phyloP scores from a whole-genome alignment of 2,797 vertebrate species.

The Astyanax mexicanus region DNA sequence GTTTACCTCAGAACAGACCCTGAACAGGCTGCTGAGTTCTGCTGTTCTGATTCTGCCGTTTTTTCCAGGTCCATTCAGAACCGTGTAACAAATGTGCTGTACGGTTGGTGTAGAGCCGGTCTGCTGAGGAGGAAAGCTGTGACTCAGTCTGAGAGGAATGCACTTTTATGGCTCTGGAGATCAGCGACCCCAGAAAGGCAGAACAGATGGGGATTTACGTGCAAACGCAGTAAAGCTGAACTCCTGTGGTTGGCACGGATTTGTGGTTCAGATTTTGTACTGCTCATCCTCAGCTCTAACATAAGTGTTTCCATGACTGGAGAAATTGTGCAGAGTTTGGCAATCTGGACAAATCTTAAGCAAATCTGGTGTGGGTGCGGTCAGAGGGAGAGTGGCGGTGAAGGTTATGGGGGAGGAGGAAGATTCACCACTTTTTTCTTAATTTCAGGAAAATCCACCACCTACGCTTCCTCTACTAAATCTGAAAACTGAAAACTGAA shows the following conservation, averaged over 20 bases:
- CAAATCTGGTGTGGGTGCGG: constrained; percentile 6
- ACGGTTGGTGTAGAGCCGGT: neutral
- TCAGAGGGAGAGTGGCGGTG: neutral
- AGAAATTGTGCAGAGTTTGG: neutral
- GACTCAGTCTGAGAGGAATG: constrained; percentile 23
- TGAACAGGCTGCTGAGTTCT: neutral
- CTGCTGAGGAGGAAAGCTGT: neutral
- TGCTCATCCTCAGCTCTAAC: neutral
- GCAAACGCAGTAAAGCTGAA: neutral
- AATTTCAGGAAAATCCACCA: neutral
- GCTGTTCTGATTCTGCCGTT: neutral
- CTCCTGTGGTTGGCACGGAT: neutral
- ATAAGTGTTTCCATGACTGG: neutral
- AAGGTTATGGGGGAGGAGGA: neutral
- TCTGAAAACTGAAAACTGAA: too few relatives aligned
- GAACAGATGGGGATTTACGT: neutral
- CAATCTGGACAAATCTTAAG: neutral
- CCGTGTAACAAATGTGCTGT: constrained; percentile 30
- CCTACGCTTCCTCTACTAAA: neutral
- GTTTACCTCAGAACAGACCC: neutral
- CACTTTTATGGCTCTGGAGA: constrained; percentile 45
- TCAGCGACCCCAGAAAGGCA: neutral
- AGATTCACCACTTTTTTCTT: neutral
- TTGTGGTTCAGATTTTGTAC: neutral
- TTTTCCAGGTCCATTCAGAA: constrained; percentile 10